Evolutionary conservation across 2,888 invertebrate species (phyloP).

Genomic region (Caenorhabditis angaria): DNA sequence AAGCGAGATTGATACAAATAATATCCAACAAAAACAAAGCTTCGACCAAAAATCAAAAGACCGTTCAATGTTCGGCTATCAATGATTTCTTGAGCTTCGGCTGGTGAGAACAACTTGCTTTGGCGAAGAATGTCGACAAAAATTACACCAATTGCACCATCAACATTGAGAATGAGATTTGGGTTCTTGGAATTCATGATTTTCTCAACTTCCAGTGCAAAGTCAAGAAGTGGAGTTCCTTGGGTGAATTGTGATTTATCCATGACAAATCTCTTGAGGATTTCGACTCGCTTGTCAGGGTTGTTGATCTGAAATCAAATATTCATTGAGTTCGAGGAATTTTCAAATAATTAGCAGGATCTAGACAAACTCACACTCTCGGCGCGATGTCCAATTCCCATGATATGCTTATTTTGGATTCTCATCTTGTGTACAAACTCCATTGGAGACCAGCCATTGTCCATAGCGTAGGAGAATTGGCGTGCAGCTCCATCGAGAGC

Average conservation of each 20-base stretch:
- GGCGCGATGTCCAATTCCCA: conserved; percentile 95
- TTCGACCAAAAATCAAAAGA: conserved; percentile 94
- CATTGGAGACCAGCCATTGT: too few species aligned
- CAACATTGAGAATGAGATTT: conserved; percentile 98
- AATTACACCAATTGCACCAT: conserved; percentile 95
- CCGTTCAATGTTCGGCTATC: conserved; percentile 98
- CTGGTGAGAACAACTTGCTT: conserved; percentile 77
- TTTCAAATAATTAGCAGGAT: background rate
- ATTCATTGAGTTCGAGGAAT: background rate
- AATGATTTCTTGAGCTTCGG: conserved; percentile 96
- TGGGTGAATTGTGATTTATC: conserved; percentile 83
- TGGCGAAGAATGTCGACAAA: conserved; percentile 95
- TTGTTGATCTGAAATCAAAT: conserved; percentile 84
- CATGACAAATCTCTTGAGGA: conserved; percentile 90
- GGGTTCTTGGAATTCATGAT: conserved; percentile 99
- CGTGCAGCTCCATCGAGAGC: too few species aligned
- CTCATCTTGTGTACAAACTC: too few species aligned
- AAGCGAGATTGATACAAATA: conserved; percentile 97
- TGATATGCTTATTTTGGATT: conserved; percentile 94
- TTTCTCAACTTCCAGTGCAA: conserved; percentile 96
- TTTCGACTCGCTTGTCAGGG: conserved; percentile 96
- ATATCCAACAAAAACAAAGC: conserved; percentile 96
- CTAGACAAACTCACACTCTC: conserved; percentile 77
- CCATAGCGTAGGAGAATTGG: too few species aligned
- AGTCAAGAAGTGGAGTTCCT: conserved; percentile 89